phyloP scores from a whole-genome alignment of 2,113 vertebrate genomes.

The Camelus bactrianus region DNA sequence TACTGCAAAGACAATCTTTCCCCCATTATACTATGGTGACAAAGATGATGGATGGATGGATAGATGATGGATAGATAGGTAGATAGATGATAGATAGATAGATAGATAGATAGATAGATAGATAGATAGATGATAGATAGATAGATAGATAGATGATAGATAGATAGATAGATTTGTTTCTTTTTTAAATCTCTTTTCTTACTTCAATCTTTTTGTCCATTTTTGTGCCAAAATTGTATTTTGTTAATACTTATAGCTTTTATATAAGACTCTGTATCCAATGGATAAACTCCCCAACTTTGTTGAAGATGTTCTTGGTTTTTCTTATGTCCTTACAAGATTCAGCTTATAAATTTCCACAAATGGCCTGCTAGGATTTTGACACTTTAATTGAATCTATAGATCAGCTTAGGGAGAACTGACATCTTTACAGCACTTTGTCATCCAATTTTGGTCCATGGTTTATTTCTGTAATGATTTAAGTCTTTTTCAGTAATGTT shows the following conservation, averaged over 20 bases:
- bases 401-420: slow-evolving; percentile 50
- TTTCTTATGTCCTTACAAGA: slow-evolving; percentile 31
- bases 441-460: background rate
- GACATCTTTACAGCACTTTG: slow-evolving; percentile 12
- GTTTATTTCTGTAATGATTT: slow-evolving; percentile 10
- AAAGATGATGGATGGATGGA: background rate
- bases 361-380: slow-evolving; percentile 43
- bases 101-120: background rate
- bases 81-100: background rate
- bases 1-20: background rate
- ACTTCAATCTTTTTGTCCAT: background rate
- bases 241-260: slow-evolving; percentile 39
- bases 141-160: background rate
- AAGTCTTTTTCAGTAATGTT: slow-evolving; percentile 8
- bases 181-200: background rate
- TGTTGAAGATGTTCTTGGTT: background rate
- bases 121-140: background rate
- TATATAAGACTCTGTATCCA: background rate
- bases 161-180: background rate
- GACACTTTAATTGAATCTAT: slow-evolving; percentile 66
- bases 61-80: background rate
- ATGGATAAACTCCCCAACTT: background rate
- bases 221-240: background rate
- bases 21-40: background rate
- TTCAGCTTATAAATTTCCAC: slow-evolving; percentile 65